These are phyloP conservation scores for Amphiprion clarkii DNA, from an alignment of 2,797 vertebrate species.

Conservation along the genomic window DNA sequence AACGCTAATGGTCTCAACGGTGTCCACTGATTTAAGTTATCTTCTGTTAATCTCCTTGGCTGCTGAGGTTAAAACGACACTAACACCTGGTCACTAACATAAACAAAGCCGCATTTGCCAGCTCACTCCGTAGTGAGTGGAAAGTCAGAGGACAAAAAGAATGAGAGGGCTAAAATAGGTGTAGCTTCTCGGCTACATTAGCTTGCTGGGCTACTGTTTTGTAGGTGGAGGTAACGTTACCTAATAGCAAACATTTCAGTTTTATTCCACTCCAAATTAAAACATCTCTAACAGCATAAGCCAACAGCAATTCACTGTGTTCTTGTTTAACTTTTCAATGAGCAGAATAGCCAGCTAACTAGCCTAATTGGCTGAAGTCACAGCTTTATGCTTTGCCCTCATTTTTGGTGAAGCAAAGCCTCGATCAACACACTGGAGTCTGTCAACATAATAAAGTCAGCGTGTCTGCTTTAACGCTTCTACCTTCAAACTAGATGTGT, in stretches of 20 bases:
- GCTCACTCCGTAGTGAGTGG: background rate
- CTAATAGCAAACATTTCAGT: background rate
- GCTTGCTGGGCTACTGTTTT: conserved; percentile 55
- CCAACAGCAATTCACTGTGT: background rate
- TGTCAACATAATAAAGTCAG: conserved; percentile 17
- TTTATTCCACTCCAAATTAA: background rate
- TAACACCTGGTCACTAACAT: background rate
- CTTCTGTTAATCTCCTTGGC: background rate
- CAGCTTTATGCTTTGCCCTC: conserved; percentile 52
- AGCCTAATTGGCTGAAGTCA: conserved; percentile 61
- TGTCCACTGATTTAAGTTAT: background rate
- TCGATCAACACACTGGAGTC: conserved; percentile 37
- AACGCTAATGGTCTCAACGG: too few relatives aligned
- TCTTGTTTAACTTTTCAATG: conserved; percentile 13
- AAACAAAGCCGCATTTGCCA: conserved; percentile 13
- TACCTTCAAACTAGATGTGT: background rate
- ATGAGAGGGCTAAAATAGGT: conserved; percentile 62
- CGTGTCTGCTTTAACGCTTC: background rate
- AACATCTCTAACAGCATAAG: background rate
- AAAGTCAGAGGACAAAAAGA: conserved; percentile 39
- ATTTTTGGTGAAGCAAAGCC: conserved; percentile 50
- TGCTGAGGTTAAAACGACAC: conserved; percentile 1
- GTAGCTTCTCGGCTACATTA: conserved; percentile 65
- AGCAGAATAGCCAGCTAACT: conserved; percentile 51
- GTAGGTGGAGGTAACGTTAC: conserved; percentile 16